Evolutionary conservation across 2,113 vertebrate species (phyloP).

Genomic region (Triplophysa rosa): DNA sequence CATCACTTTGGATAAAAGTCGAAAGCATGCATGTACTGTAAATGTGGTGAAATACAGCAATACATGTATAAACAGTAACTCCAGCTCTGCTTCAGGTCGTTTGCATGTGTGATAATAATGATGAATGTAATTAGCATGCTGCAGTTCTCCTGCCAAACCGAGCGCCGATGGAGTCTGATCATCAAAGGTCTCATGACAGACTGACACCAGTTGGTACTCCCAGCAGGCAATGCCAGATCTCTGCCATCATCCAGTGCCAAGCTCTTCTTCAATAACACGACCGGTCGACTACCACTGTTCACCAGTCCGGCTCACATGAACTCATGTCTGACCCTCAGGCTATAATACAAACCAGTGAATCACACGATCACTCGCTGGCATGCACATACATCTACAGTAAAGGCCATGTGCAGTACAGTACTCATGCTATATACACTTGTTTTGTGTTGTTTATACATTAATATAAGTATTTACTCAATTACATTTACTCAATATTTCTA

Average conservation of each 20-base stretch:
- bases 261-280: slow-evolving; percentile 3
- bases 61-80: neutral
- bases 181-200: slow-evolving; percentile 60
- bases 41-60: neutral
- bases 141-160: neutral
- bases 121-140: neutral
- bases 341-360: neutral
- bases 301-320: slow-evolving; percentile 3
- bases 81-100: neutral
- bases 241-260: slow-evolving; percentile 42
- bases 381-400: neutral
- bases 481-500: too few relatives aligned
- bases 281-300: neutral
- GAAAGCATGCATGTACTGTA: too few relatives aligned
- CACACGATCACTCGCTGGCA: neutral
- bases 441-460: too few relatives aligned
- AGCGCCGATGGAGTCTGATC: slow-evolving; percentile 43
- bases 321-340: neutral
- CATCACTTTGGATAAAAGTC: too few relatives aligned
- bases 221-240: slow-evolving; percentile 59
- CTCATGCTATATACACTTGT: too few relatives aligned
- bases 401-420: too few relatives aligned
- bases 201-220: slow-evolving; percentile 68
- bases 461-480: too few relatives aligned
- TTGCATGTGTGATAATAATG: neutral